phyloP scores from a whole-genome alignment of 2,113 vertebrate species.

The Gopherus evgoodei region DNA sequence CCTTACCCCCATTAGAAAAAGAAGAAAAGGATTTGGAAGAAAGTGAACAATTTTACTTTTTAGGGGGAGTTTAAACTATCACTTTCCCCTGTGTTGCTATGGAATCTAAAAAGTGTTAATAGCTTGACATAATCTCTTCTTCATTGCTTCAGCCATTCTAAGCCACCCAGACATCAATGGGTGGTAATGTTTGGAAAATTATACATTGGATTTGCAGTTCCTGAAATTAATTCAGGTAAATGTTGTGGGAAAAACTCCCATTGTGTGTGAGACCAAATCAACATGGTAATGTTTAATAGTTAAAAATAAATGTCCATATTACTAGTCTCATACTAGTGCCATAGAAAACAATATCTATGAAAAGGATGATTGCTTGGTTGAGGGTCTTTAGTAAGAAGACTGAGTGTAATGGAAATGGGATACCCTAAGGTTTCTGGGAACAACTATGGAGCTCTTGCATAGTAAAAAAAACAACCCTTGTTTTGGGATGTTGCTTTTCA shows the following conservation, averaged over 20 bases:
- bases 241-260: neutral
- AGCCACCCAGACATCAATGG: too few species aligned
- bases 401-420: neutral
- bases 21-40: neutral
- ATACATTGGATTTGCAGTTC: neutral
- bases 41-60: neutral
- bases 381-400: neutral
- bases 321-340: neutral
- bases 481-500: neutral
- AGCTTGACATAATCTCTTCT: neutral
- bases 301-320: neutral
- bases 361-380: neutral
- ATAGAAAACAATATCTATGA: neutral
- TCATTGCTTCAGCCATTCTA: neutral
- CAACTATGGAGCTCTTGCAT: neutral
- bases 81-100: neutral
- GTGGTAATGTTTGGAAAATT: neutral
- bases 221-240: neutral
- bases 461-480: neutral
- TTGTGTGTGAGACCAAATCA: neutral
- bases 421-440: neutral
- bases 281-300: neutral
- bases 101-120: neutral
- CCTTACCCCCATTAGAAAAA: neutral
- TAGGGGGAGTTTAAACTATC: neutral